Evolutionary conservation across 2,113 vertebrate genomes (phyloP), one percentile per base, ranked within the genome.

Genomic region (Psittacara wagleri): DNA sequence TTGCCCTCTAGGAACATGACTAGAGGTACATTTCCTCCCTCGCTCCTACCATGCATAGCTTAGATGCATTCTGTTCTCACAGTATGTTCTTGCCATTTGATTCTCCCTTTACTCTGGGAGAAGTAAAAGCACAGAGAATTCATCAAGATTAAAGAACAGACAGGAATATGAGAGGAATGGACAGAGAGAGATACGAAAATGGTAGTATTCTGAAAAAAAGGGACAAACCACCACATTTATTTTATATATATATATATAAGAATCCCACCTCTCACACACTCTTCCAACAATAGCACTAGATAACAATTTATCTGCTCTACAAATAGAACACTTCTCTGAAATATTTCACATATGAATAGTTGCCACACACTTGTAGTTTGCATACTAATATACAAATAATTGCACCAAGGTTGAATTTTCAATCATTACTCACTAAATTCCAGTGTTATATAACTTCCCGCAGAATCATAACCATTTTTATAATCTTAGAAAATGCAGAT

Each of bases 211-310:
- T 54, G n/a, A 31, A 86, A 62, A 80, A 77, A 81, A 44, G 12
- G 24, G 20, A 83, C 29, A 69, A 83, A 77, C 12, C 55, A 90
- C 13, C 49, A 86, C 17, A n/a, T 57, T 33, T 57, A 57, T 57
- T 57, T 13, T 57, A 13, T 22, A 22, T 33, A 57, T 20, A 55
- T 20, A 55, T 55, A 20, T 55, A 55, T 20, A 33, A 33, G 31
- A 48, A 11, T 0, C 3, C 22, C 33, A 80, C 3, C 51, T 2
- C 0, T 23, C 46, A 46, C 31, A 43, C 11, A 28, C 29, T 27
- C n/a, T 81, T 78, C 35, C 54, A 31, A 63, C 20, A 69, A 1
- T 15, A 68, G 41, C 11, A 29, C 14, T 35, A 46, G 6, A 13
- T 46, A 88, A 64, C 25, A 23, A 57, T 7, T 62, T 22, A 51